phyloP scores from a whole-genome alignment of 1,140 invertebrate genomes.

The Zaprionus nigranus region DNA sequence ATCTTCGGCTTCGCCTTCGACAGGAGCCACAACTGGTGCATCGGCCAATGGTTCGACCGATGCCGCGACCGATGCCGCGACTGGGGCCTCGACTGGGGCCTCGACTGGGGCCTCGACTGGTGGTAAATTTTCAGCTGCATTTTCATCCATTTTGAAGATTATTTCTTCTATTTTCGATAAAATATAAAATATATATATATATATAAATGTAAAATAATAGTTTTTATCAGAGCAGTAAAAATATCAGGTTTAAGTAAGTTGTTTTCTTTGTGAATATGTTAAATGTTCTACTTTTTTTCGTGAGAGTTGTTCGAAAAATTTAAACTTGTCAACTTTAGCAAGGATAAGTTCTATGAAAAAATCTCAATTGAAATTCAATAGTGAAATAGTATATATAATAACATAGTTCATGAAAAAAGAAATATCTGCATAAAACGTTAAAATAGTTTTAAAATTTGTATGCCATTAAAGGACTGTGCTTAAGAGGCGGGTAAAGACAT shows the following conservation, averaged over 20 bases:
- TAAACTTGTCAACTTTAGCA: not conserved
- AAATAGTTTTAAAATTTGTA: no score
- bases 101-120: not conserved
- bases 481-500: no score
- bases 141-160: not conserved
- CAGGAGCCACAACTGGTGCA: not conserved
- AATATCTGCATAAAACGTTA: no score
- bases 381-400: no score
- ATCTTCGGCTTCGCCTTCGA: not conserved
- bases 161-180: not conserved
- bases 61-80: not conserved
- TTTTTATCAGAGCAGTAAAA: not conserved
- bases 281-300: not conserved
- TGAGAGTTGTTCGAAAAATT: no score
- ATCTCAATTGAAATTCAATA: not conserved
- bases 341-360: not conserved
- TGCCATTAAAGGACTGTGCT: no score
- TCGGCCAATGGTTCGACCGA: not conserved
- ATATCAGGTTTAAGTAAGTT: no score
- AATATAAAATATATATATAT: constrained; percentile 1
- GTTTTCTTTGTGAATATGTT: no score
- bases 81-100: not conserved
- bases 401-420: no score
- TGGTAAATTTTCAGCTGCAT: not conserved
- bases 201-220: not conserved